phyloP scores from a whole-genome alignment of 2,888 invertebrate species.

The Erpobdella octoculata region DNA sequence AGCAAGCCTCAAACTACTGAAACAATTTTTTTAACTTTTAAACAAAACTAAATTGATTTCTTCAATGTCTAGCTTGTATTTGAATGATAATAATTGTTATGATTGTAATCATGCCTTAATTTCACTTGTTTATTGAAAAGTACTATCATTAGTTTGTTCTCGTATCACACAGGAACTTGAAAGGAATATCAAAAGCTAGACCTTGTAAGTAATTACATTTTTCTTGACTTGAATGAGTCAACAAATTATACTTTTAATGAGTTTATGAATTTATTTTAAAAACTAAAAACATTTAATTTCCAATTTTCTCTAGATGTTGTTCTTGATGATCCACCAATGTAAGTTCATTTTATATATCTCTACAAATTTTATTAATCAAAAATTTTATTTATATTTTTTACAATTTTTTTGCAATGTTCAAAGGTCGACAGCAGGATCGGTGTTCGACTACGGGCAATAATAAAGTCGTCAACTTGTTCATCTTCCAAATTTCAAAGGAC shows the following conservation, averaged over 20 bases:
- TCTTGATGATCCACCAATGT: constrained; percentile 22
- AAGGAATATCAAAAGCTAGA: constrained; percentile 19
- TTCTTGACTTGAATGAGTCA: neutral
- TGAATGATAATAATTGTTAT: constrained; percentile 5
- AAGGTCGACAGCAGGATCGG: neutral
- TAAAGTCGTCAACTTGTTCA: neutral
- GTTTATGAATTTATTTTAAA: neutral
- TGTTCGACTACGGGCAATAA: neutral
- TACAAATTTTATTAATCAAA: neutral
- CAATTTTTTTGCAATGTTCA: too few relatives aligned
- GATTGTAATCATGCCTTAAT: neutral
- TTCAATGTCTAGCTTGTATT: neutral
- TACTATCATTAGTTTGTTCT: too few relatives aligned
- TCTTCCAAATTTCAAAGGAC: neutral
- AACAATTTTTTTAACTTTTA: too few relatives aligned
- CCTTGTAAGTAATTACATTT: constrained; percentile 10
- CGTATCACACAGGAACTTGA: constrained; percentile 13
- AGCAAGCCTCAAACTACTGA: too few relatives aligned
- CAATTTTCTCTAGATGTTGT: constrained; percentile 12
- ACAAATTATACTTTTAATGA: neutral
- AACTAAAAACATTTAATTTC: neutral
- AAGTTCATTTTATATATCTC: neutral
- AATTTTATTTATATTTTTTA: too few relatives aligned
- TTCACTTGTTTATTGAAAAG: too few relatives aligned
- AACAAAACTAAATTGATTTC: too few relatives aligned